Conservation (phyloP, 2,797 vertebrate species). For the Trematomus bernacchii region DNA sequence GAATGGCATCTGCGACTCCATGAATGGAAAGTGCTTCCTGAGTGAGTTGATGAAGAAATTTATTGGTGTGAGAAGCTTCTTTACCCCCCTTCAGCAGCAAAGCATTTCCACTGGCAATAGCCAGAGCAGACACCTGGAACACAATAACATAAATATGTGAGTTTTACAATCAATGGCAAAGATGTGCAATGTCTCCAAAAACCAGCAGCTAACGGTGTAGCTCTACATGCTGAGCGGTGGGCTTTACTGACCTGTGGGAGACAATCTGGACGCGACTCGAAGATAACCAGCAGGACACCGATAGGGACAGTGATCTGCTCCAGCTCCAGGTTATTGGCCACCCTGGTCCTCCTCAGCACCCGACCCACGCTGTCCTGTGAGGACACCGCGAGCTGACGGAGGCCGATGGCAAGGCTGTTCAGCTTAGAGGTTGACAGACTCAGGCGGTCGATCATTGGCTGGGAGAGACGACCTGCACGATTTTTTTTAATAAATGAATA, state of each 20-base stretch:
- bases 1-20: constrained; percentile 92
- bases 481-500: background rate
- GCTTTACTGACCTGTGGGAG: constrained; percentile 91
- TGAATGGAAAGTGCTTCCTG: constrained; percentile 96
- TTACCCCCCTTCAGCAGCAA: constrained; percentile 96
- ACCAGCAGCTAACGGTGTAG: background rate
- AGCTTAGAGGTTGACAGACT: constrained; percentile 94
- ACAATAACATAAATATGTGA: background rate
- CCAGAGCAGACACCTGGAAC: constrained; percentile 93
- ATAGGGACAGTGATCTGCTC: constrained; percentile 99
- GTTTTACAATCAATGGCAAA: background rate
- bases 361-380: constrained; percentile 93
- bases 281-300: constrained; percentile 96
- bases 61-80: constrained; percentile 94
- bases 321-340: constrained; percentile 95
- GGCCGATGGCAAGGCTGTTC: constrained; percentile 96
- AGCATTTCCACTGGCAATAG: constrained; percentile 96
- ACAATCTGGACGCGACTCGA: constrained; percentile 98
- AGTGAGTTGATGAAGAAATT: constrained; percentile 92
- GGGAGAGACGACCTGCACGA: constrained; percentile 71
- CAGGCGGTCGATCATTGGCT: constrained; percentile 90
- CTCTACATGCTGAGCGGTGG: background rate
- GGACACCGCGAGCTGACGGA: constrained; percentile 94
- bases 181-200: background rate
- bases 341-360: constrained; percentile 91